These are phyloP conservation scores for Poecile montanus DNA, from an alignment of 2,797 vertebrate genomes.

Conservation along the genomic window DNA sequence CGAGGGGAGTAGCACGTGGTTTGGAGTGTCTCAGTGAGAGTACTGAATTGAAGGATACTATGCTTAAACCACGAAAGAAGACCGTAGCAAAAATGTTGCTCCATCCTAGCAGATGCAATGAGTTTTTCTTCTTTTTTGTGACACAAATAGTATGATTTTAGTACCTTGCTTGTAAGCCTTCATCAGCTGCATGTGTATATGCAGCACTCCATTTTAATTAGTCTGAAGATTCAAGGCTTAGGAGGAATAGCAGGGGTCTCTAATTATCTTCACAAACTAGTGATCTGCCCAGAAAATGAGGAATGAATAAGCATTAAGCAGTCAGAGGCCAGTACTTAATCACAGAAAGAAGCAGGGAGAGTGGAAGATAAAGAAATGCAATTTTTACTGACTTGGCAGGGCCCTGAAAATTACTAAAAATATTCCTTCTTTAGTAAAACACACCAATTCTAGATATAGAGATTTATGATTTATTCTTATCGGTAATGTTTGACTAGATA, in stretches of 20 bases:
- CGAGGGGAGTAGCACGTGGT: accelerated
- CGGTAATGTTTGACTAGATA: neutral
- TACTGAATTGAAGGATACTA: neutral
- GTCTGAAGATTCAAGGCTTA: conserved; percentile 65
- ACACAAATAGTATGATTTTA: neutral
- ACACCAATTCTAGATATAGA: neutral
- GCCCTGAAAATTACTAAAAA: conserved; percentile 19
- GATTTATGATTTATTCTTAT: neutral
- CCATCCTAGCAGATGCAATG: neutral
- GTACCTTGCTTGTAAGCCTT: conserved; percentile 22
- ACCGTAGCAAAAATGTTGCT: neutral
- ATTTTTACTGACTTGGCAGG: conserved; percentile 11
- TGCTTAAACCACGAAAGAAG: neutral
- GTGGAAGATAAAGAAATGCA: conserved; percentile 53
- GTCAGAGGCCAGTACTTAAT: conserved; percentile 66
- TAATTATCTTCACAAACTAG: conserved; percentile 75
- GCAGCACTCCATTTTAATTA: conserved; percentile 74
- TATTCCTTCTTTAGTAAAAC: conserved; percentile 25
- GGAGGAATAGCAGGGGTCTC: conserved; percentile 59
- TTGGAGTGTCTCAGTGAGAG: neutral
- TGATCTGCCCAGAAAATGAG: conserved; percentile 69
- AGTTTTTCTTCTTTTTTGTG: neutral
- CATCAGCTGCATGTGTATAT: conserved; percentile 39
- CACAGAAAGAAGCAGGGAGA: conserved; percentile 42
- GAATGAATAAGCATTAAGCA: conserved; percentile 66